Evolutionary conservation across 2,797 vertebrate species (phyloP), one percentile per base, ranked within the genome.

Genomic region (Melanotaenia trifasciata): DNA sequence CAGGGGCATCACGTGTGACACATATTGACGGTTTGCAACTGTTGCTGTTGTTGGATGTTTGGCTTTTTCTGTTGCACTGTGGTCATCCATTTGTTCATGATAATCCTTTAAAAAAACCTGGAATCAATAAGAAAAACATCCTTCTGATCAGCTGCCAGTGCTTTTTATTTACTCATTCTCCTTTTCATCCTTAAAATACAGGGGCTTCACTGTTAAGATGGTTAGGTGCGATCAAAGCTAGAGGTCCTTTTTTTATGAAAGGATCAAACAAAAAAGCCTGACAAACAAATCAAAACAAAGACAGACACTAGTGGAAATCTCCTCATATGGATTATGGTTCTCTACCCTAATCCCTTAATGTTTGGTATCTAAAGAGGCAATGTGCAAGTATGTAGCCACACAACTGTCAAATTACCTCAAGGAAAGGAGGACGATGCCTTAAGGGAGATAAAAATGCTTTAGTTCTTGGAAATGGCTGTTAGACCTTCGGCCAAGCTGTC

Each of bases 141-240:
- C 11, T n/a, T 95, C 92, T 95, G 94, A 97, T 96, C 88, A 89
- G 72, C 45, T 93, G 94, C 94, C 95, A 96, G 58, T 22, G 79
- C 54, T 78, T 75, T 66, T 86, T 89, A 88, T 91, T 58, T 13
- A 10, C 51, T 40, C 24, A 7, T 57, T 24, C 16, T 40, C 43
- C 1, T 50, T 82, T 90, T 79, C 58, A 79, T 85, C 64, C 76
- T 65, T 33, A 22, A 67, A 70, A 72, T 80, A 57, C 14, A 16
- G 24, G 26, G 4, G 40, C 73, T 67, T 65, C 60, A 38, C 40
- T 54, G 66, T 82, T 65, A 58, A 65, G 56, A 81, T 67, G 68
- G 79, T 90, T 86, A 58, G 63, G 9, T 30, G 26, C 78, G 90
- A 93, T 94, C 90, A 94, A 94, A 94, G 85, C 67, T 30, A 0